These are phyloP conservation scores for Pristionchus pacificus DNA, from an alignment of 1,140 invertebrate genomes.

Conservation along the genomic window DNA sequence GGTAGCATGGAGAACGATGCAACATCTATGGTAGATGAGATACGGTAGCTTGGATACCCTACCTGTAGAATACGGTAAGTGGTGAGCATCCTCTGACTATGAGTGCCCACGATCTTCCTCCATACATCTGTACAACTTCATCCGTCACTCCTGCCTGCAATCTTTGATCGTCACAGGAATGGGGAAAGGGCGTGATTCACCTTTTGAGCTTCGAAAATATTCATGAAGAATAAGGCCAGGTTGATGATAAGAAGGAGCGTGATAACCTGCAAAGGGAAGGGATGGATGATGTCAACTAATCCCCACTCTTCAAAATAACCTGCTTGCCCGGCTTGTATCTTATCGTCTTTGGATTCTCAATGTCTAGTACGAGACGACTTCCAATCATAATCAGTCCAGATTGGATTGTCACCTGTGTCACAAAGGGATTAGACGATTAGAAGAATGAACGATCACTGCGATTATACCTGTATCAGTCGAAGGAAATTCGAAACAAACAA, in stretches of 20 bases:
- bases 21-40: too few relatives aligned
- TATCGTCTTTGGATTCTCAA: slow-evolving; percentile 11
- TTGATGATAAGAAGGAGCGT: slow-evolving; percentile 31
- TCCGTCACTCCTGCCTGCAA: slow-evolving; percentile 22
- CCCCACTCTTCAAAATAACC: too few relatives aligned
- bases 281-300: too few relatives aligned
- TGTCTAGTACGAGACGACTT: slow-evolving; percentile 7
- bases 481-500: slow-evolving; percentile 25
- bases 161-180: not conserved
- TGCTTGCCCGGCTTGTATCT: slow-evolving; percentile 34
- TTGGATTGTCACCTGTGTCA: slow-evolving; percentile 30
- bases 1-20: not conserved
- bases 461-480: slow-evolving; percentile 10
- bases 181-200: not conserved
- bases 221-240: slow-evolving; percentile 26
- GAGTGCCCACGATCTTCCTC: slow-evolving; percentile 24
- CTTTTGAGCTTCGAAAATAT: slow-evolving; percentile 33
- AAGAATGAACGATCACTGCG: not conserved
- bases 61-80: slow-evolving; percentile 30
- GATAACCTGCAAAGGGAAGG: too few relatives aligned
- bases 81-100: slow-evolving; percentile 29
- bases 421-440: not conserved
- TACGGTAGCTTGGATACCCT: too few relatives aligned
- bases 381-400: slow-evolving; percentile 22
- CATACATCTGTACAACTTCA: slow-evolving; percentile 29